Evolutionary conservation across 2,113 vertebrate species (phyloP).

Genomic region (Pomatostomus ruficeps): DNA sequence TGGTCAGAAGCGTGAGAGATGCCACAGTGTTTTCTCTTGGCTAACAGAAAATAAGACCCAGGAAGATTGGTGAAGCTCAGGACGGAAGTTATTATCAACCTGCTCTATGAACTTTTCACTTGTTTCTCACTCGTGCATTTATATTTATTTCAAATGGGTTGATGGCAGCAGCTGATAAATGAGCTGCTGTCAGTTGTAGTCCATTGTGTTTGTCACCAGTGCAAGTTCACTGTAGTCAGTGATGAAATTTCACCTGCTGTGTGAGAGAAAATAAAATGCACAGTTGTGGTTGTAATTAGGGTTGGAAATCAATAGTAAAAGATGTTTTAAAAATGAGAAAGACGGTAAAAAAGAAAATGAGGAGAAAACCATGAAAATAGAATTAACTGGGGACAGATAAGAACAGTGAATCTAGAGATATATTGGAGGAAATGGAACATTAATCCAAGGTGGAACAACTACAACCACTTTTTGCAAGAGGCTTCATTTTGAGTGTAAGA

Average conservation of each 20-base stretch:
- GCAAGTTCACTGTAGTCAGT: neutral
- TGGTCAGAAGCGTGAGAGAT: neutral
- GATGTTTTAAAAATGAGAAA: conserved; percentile 32
- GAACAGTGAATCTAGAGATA: neutral
- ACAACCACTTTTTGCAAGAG: neutral
- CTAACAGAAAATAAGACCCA: neutral
- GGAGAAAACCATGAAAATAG: neutral
- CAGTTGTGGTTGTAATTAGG: conserved; percentile 43
- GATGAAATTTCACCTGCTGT: conserved; percentile 50
- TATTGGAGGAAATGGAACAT: neutral
- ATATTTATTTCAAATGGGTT: conserved; percentile 15
- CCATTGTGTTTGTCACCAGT: conserved; percentile 36
- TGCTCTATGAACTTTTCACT: neutral
- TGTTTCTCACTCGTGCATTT: neutral
- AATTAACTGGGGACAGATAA: conserved; percentile 8
- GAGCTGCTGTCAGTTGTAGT: conserved; percentile 8
- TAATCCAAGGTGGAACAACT: neutral
- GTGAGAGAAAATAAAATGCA: conserved; percentile 49
- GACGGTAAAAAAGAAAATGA: neutral
- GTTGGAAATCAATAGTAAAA: conserved; percentile 51
- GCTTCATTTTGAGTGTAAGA: neutral
- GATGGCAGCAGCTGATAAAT: conserved; percentile 5
- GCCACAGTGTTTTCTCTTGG: neutral
- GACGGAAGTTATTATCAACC: neutral
- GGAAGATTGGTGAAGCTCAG: neutral